A percentile compares a stretch with the other conserved stretches of the same genome.
phyloP scores from a whole-genome alignment of 2,888 invertebrate species.

The Mythimna albipuncta region DNA sequence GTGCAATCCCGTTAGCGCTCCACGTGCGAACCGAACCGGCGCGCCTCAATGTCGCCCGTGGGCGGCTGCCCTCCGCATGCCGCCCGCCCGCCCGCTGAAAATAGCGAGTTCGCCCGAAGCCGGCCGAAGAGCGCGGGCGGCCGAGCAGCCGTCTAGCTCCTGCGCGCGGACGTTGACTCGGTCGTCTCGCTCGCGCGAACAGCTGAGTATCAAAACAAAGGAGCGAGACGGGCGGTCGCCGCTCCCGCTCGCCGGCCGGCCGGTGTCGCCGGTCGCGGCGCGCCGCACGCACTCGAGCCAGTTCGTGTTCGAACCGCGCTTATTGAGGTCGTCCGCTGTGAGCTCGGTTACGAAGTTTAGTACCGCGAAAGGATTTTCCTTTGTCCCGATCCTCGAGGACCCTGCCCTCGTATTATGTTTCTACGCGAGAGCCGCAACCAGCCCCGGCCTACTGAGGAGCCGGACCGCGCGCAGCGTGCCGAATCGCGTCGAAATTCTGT shows the following conservation, averaged over 20 bases:
- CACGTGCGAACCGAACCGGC: slow-evolving; percentile 88
- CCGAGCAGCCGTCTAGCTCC: slow-evolving; percentile 74
- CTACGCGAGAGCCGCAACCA: slow-evolving; percentile 85
- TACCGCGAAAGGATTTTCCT: slow-evolving; percentile 89
- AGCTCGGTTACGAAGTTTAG: slow-evolving; percentile 86
- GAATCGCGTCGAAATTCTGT: slow-evolving; percentile 83
- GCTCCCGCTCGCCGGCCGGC: slow-evolving; percentile 90
- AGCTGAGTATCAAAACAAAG: slow-evolving; percentile 91
- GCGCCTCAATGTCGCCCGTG: slow-evolving; percentile 89
- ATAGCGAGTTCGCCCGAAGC: slow-evolving; percentile 80
- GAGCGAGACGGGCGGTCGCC: slow-evolving; percentile 89
- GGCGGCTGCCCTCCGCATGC: slow-evolving; percentile 79
- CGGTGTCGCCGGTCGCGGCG: slow-evolving; percentile 83
- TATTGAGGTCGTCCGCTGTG: slow-evolving; percentile 85
- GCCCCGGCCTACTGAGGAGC: slow-evolving; percentile 87
- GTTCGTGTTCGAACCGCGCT: slow-evolving; percentile 88
- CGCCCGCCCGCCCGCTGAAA: slow-evolving; percentile 80
- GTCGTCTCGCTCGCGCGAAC: slow-evolving; percentile 82
- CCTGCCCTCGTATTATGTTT: slow-evolving; percentile 90
- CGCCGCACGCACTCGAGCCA: slow-evolving; percentile 82
- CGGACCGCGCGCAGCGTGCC: slow-evolving; percentile 83
- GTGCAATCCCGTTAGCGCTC: slow-evolving; percentile 89
- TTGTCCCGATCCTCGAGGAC: slow-evolving; percentile 89
- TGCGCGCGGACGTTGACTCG: slow-evolving; percentile 70
- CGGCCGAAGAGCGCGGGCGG: slow-evolving; percentile 70